Conservation (phyloP, 2,888 invertebrate species). For the Papilio elwesi region DNA sequence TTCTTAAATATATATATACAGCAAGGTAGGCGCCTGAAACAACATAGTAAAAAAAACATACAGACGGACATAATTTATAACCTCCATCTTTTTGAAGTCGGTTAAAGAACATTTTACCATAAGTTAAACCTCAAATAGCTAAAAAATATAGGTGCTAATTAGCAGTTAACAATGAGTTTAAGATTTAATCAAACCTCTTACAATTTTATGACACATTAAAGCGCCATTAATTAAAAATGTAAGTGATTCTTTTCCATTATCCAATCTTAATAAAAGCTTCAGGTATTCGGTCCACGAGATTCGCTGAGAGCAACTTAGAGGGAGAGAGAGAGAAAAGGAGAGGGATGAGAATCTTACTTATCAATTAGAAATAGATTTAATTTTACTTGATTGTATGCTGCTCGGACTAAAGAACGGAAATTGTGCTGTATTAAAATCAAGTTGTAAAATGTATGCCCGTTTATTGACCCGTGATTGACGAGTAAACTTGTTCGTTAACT, state of each 20-base stretch:
- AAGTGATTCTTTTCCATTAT: neutral
- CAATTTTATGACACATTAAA: neutral
- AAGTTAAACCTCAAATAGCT: neutral
- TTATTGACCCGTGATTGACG: too few relatives aligned
- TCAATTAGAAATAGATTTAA: conserved; percentile 23
- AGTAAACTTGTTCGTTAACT: too few relatives aligned
- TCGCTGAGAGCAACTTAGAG: neutral
- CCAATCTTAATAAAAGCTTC: conserved; percentile 8
- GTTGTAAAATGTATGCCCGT: neutral
- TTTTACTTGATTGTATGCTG: conserved; percentile 10
- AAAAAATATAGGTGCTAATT: neutral
- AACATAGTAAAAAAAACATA: too few relatives aligned
- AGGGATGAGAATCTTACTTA: neutral
- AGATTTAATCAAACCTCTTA: neutral
- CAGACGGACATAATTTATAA: too few relatives aligned
- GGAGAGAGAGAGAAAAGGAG: too few relatives aligned
- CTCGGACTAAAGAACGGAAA: conserved; percentile 9
- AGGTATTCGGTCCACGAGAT: neutral
- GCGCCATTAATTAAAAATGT: conserved; percentile 2
- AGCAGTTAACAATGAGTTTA: neutral
- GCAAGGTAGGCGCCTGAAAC: too few relatives aligned
- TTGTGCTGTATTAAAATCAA: conserved; percentile 1
- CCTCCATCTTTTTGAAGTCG: too few relatives aligned
- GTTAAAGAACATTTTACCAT: too few relatives aligned
- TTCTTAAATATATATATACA: too few relatives aligned